Conservation (phyloP, 2,113 vertebrate species). For the Perca schrenkii region DNA sequence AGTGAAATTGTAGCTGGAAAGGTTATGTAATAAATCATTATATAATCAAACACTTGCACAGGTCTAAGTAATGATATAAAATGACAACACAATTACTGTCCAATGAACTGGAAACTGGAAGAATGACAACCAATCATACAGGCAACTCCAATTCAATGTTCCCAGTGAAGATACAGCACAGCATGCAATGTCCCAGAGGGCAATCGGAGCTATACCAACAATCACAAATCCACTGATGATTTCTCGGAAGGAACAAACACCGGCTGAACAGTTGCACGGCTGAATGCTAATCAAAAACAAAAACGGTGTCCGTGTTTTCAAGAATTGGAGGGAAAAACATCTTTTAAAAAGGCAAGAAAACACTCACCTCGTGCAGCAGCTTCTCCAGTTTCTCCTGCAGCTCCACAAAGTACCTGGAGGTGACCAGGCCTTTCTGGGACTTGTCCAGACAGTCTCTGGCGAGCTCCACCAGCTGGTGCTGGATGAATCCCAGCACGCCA, state of each 20-base stretch:
- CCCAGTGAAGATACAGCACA: conserved; percentile 5
- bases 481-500: conserved; percentile 95
- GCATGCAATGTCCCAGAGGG: conserved; percentile 41
- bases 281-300: neutral
- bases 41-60: conserved; percentile 40
- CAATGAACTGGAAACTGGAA: conserved; percentile 26
- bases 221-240: conserved; percentile 2
- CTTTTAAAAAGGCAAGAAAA: neutral
- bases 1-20: conserved; percentile 17
- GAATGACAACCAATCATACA: conserved; percentile 28
- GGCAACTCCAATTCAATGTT: conserved; percentile 39
- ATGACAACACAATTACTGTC: conserved; percentile 27
- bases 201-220: neutral
- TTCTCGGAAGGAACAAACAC: neutral
- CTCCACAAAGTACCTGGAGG: conserved; percentile 95
- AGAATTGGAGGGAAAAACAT: neutral
- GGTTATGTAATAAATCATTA: conserved; percentile 57
- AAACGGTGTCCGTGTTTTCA: neutral
- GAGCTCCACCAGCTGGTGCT: conserved; percentile 95
- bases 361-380: conserved; percentile 90
- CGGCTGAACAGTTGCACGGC: neutral
- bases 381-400: conserved; percentile 97
- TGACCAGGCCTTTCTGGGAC: conserved; percentile 91
- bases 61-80: conserved; percentile 34
- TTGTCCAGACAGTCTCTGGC: conserved; percentile 95